phyloP scores from a whole-genome alignment of 2,888 invertebrate species.

The Leucozona laternaria region DNA sequence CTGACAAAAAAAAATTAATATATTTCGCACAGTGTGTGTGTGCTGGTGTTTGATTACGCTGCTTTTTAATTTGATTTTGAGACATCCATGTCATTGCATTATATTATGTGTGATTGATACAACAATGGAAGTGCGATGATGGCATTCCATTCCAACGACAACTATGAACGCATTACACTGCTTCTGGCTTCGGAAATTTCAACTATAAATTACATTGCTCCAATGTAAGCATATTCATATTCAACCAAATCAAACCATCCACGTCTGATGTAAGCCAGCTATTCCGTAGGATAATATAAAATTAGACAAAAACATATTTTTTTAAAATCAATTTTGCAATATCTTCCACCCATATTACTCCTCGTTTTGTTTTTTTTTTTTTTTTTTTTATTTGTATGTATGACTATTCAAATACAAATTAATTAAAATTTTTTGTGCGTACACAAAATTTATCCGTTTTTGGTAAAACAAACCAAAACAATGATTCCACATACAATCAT shows the following conservation, averaged over 20 bases:
- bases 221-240: constrained; percentile 17
- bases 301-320: constrained; percentile 36
- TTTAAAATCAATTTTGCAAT: constrained; percentile 55
- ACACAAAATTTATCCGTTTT: constrained; percentile 66
- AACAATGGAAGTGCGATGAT: constrained; percentile 72
- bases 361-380: too few relatives aligned
- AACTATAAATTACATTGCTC: constrained; percentile 6
- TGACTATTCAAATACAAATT: constrained; percentile 38
- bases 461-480: constrained; percentile 67
- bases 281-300: constrained; percentile 51
- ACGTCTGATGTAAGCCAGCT: constrained; percentile 64
- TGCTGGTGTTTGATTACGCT: constrained; percentile 23
- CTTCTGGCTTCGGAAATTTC: constrained; percentile 39
- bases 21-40: constrained; percentile 8
- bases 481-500: constrained; percentile 52
- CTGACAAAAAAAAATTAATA: constrained; percentile 29
- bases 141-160: constrained; percentile 51
- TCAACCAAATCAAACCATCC: not conserved
- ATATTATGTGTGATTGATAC: constrained; percentile 71
- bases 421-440: constrained; percentile 71
- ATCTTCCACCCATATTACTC: constrained; percentile 20
- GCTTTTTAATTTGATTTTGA: constrained; percentile 65
- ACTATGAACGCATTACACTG: constrained; percentile 55
- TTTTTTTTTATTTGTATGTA: constrained; percentile 27
- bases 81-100: constrained; percentile 71